Evolutionary conservation across 2,888 invertebrate genomes (phyloP).

Genomic region (Pandemis heparana): DNA sequence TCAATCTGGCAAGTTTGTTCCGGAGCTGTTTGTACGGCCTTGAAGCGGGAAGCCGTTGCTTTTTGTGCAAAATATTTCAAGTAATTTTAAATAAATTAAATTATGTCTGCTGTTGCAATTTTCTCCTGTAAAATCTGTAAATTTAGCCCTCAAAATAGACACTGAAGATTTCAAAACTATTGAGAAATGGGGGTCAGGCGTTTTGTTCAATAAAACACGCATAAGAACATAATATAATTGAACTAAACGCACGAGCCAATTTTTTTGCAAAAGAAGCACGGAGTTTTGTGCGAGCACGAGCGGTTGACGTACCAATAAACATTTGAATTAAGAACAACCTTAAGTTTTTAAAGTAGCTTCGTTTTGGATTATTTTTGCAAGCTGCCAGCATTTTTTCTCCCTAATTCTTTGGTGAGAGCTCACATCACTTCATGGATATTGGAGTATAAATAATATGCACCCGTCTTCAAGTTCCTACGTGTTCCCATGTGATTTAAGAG

Average conservation of each 20-base stretch:
- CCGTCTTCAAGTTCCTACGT: constrained; percentile 51
- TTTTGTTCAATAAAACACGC: too few relatives aligned
- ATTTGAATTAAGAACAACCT: too few relatives aligned
- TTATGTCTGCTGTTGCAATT: background rate
- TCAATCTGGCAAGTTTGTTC: constrained; percentile 75
- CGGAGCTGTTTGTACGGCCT: constrained; percentile 61
- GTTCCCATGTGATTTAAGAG: constrained; percentile 27
- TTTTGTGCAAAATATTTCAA: background rate
- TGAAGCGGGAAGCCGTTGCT: constrained; percentile 44
- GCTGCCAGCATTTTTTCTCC: constrained; percentile 63
- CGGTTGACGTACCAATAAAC: too few relatives aligned
- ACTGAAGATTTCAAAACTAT: too few relatives aligned
- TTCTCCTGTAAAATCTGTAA: too few relatives aligned
- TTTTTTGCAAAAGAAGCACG: too few relatives aligned
- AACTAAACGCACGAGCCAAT: too few relatives aligned
- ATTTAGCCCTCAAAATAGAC: too few relatives aligned
- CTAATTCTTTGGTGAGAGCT: constrained; percentile 73
- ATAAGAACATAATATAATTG: too few relatives aligned
- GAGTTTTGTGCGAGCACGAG: too few relatives aligned
- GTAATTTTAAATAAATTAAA: background rate
- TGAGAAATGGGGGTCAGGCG: too few relatives aligned
- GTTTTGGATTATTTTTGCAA: constrained; percentile 41
- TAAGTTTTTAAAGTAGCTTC: too few relatives aligned
- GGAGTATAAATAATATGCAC: constrained; percentile 71
- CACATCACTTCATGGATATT: constrained; percentile 60